phyloP scores from a whole-genome alignment of 2,113 vertebrate genomes.

The Brienomyrus brachyistius region DNA sequence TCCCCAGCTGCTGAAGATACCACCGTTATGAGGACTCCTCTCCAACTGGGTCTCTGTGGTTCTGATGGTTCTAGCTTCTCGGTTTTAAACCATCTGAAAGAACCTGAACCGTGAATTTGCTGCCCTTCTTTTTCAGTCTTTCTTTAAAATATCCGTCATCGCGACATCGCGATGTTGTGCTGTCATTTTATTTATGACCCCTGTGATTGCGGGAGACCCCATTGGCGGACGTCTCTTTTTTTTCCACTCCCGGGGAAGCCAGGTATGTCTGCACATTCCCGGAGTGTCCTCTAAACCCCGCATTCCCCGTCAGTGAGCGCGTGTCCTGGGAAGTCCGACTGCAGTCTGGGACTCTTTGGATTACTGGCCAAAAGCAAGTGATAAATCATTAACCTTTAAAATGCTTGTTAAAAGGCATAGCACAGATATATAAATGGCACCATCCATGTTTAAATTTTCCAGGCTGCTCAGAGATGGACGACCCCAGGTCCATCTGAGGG shows the following conservation, averaged over 20 bases:
- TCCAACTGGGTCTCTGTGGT: not conserved
- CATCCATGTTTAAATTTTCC: not conserved
- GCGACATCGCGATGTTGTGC: too few species aligned
- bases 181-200: not conserved
- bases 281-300: not conserved
- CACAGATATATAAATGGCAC: not conserved
- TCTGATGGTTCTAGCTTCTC: not conserved
- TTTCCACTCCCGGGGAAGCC: not conserved
- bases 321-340: not conserved
- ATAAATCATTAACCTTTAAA: not conserved
- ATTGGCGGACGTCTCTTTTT: not conserved
- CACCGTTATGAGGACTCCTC: not conserved
- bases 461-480: not conserved
- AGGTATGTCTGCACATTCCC: not conserved
- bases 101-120: not conserved
- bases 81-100: not conserved
- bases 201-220: not conserved
- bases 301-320: conserved; percentile 8
- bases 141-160: not conserved
- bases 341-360: not conserved
- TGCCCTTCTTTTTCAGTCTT: not conserved
- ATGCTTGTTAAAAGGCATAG: not conserved
- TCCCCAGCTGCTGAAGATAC: not conserved
- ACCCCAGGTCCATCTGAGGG: not conserved
- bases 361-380: not conserved